A percentile compares a stretch with the other conserved stretches of the same genome.
phyloP scores from a whole-genome alignment of 2,797 vertebrate species.

The Hybognathus amarus region DNA sequence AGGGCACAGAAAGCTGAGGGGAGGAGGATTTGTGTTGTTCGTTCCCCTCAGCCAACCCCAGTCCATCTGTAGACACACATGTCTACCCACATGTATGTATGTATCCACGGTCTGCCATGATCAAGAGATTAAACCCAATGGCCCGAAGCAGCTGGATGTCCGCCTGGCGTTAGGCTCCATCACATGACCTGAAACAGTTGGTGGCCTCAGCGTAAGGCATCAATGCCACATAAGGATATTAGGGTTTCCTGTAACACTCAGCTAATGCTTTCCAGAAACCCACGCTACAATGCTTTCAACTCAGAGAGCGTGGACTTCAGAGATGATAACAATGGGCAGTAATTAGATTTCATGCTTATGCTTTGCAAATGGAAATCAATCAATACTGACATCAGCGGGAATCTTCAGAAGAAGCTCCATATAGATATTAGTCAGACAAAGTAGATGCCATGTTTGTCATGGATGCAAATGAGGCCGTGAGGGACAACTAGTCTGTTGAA shows the following conservation, averaged over 20 bases:
- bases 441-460: conserved; percentile 6
- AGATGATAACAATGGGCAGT: not conserved
- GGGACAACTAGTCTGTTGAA: not conserved
- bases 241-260: conserved; percentile 33
- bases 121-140: conserved; percentile 35
- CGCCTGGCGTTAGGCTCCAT: conserved; percentile 9
- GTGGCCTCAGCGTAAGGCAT: conserved; percentile 5
- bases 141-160: conserved; percentile 33
- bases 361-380: conserved; percentile 33
- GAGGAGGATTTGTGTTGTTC: not conserved
- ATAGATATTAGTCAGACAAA: not conserved
- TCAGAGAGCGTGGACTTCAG: not conserved
- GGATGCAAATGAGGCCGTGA: not conserved
- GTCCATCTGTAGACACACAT: conserved; percentile 28
- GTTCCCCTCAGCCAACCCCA: not conserved
- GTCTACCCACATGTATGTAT: conserved; percentile 8
- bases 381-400: conserved; percentile 7
- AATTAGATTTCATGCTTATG: conserved; percentile 33
- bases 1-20: conserved; percentile 16
- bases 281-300: conserved; percentile 7
- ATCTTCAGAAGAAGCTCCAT: not conserved
- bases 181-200: conserved; percentile 37
- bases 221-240: conserved; percentile 31
- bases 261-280: conserved; percentile 38
- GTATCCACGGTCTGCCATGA: not conserved